Conservation (phyloP, 30 jellyfish, hydroid and myxozoan species). For the Hydractinia echinata region DNA sequence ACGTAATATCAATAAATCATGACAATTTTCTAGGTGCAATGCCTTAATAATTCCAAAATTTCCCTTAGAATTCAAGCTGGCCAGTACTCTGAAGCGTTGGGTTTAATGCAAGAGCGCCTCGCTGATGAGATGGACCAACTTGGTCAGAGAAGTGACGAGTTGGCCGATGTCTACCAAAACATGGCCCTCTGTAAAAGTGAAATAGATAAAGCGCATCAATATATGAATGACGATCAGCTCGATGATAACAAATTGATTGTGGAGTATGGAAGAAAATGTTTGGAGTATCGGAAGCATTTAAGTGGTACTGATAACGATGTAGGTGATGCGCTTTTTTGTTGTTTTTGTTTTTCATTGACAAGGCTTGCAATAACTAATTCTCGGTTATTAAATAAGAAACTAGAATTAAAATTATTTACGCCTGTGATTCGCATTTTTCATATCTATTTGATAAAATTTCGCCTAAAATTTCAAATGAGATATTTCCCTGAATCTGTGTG, state of each 20-base stretch:
- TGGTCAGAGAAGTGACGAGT: slow-evolving; percentile 54
- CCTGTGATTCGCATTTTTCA: too few species aligned
- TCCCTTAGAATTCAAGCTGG: slow-evolving; percentile 63
- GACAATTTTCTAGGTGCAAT: too few species aligned
- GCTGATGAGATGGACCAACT: slow-evolving; percentile 46
- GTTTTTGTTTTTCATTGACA: too few species aligned
- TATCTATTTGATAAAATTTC: too few species aligned
- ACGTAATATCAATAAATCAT: too few species aligned
- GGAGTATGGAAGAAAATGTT: slow-evolving; percentile 58
- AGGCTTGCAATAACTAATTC: too few species aligned
- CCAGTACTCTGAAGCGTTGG: slow-evolving; percentile 55
- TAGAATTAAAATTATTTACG: too few species aligned
- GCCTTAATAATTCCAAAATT: too few species aligned
- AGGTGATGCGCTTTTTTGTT: not conserved
- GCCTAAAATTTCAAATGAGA: too few species aligned
- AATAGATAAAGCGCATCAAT: slow-evolving; percentile 46
- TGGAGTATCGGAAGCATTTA: slow-evolving; percentile 45
- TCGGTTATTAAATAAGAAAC: too few species aligned
- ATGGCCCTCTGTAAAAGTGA: slow-evolving; percentile 75
- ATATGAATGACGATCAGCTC: slow-evolving; percentile 27
- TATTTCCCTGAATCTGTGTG: too few species aligned
- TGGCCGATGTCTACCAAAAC: slow-evolving; percentile 67
- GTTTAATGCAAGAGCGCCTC: slow-evolving; percentile 57
- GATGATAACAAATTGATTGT: slow-evolving; percentile 47
- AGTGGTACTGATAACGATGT: slow-evolving; percentile 55